phyloP scores from a whole-genome alignment of 2,113 vertebrate genomes.

The Sorex araneus region DNA sequence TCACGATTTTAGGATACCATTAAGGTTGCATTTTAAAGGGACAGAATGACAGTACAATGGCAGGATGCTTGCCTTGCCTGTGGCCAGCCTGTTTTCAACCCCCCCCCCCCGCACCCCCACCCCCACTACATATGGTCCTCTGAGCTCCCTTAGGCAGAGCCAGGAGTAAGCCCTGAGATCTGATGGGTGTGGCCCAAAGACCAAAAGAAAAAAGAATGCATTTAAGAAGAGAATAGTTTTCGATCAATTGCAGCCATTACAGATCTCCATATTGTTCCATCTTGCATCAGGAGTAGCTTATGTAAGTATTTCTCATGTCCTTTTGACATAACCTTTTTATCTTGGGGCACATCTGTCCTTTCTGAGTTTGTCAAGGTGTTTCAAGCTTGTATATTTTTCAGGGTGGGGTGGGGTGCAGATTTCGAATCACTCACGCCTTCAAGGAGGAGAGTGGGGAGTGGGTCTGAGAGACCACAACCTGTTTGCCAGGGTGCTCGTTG shows the following conservation, averaged over 20 bases:
- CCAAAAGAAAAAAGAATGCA: not conserved
- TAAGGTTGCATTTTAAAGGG: not conserved
- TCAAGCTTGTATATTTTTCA: not conserved
- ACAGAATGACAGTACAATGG: not conserved
- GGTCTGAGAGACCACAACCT: constrained; percentile 20
- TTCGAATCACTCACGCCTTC: not conserved
- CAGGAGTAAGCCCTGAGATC: too few species aligned
- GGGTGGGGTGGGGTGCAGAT: not conserved
- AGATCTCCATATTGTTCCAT: constrained; percentile 7
- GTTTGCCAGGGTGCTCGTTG: not conserved
- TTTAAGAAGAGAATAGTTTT: not conserved
- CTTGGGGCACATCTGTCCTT: not conserved
- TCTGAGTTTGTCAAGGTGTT: constrained; percentile 31
- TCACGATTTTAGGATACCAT: not conserved
- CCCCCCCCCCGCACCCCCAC: too few species aligned
- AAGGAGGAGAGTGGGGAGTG: not conserved
- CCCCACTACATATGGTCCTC: too few species aligned
- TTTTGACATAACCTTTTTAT: not conserved
- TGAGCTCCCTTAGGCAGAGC: too few species aligned
- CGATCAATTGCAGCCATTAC: not conserved
- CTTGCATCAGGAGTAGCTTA: not conserved
- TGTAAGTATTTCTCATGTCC: not conserved
- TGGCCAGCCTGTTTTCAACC: too few species aligned
- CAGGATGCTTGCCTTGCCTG: too few species aligned
- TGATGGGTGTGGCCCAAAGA: too few species aligned